Base-by-base conservation (phyloP, 2,888 invertebrate genomes). In the Mactromeris polynyma region DNA sequence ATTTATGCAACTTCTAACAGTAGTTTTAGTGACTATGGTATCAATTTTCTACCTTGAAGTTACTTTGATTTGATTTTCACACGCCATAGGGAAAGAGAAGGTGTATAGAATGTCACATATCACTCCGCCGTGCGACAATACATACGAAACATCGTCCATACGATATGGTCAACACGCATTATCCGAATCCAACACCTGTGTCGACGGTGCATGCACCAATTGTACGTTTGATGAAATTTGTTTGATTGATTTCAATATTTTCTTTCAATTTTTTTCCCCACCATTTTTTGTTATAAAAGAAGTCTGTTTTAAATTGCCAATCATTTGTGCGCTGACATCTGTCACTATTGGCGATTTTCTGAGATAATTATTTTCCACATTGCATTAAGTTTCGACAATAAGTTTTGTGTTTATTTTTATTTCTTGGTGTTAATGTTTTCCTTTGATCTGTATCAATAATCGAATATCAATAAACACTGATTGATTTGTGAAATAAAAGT, bases 21-120 rank as follows among this genome's bases (percentile, higher is more conserved):
- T 9, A 64, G 83, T 33, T 64, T 64, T 17, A 79, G 21, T 79
- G 79, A 46, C 21, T 26, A 38, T 38, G 38, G 77, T 77, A 78
- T 84, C 84, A 38, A 21, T 19, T 84, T 78, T 51, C 84, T 14
- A 42, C 6, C 36, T 51, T 78, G 84, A 54, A 84, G 73, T 84
- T 51, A 51, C 77, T 78, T 78, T 84, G 77, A 84, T 84, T 84
- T 38, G 84, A 84, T 84, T 84, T 84, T 84, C 84, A 84, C 84
- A 84, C 84, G 84, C 77, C 36, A 54, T 26, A 51, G 54, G 26
- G 33, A n/a, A n/a, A 84, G 77, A 54, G 21, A 9, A 36, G 7
- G 69, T 17, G 31, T 84, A 84, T 84, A 54, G n/a, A 54, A 46
- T 84, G 84, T 84, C 84, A n/a, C 2, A 14, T 36, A 73, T 38